phyloP scores from a whole-genome alignment of 2,888 invertebrate species.

The Orthonychiurus folsomi region DNA sequence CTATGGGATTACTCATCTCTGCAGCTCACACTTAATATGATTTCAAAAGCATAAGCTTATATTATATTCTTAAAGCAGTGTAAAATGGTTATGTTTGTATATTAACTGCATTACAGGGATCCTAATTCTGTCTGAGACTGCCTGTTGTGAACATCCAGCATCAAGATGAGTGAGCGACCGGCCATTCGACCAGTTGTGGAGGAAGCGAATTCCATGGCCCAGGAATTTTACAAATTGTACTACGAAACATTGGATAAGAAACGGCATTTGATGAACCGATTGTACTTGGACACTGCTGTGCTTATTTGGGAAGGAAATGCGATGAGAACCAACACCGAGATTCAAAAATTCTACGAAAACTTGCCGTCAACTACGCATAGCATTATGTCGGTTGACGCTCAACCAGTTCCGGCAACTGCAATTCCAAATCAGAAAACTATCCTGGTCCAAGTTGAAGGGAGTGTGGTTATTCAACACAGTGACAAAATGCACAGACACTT shows the following conservation, averaged over 20 bases:
- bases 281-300: slow-evolving; percentile 75
- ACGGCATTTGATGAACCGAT: slow-evolving; percentile 69
- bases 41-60: too few species aligned
- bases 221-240: slow-evolving; percentile 79
- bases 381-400: slow-evolving; percentile 72
- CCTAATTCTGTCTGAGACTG: too few species aligned
- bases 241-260: slow-evolving; percentile 82
- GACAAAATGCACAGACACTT: slow-evolving; percentile 56
- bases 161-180: too few species aligned
- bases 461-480: slow-evolving; percentile 60
- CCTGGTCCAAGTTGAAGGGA: slow-evolving; percentile 72
- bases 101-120: too few species aligned
- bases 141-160: too few species aligned
- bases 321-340: slow-evolving; percentile 65
- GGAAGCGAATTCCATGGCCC: slow-evolving; percentile 72
- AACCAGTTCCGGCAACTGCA: slow-evolving; percentile 59
- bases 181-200: too few species aligned
- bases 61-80: too few species aligned
- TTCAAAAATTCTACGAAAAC: slow-evolving; percentile 75
- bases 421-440: slow-evolving; percentile 70
- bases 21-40: too few species aligned
- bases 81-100: too few species aligned
- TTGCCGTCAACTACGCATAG: slow-evolving; percentile 71
- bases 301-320: slow-evolving; percentile 90
- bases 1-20: too few species aligned